phyloP scores from a whole-genome alignment of 2,888 invertebrate species.

The Neoascia interrupta region DNA sequence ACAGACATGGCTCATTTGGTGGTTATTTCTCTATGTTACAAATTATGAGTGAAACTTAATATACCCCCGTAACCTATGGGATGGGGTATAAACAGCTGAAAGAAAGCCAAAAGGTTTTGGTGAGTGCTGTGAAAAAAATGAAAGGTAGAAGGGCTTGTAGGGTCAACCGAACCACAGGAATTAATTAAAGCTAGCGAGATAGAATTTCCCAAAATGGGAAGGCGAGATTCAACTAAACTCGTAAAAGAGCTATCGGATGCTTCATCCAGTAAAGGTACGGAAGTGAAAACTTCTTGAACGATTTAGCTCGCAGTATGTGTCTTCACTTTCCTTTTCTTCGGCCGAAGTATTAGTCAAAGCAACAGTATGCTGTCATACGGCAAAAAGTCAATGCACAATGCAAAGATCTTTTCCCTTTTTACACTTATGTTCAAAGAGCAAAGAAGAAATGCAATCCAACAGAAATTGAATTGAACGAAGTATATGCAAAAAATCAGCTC shows the following conservation, averaged over 20 bases:
- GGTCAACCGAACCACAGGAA: too few species aligned
- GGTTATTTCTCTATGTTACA: too few species aligned
- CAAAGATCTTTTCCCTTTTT: neutral
- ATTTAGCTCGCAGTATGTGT: neutral
- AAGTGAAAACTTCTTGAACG: neutral
- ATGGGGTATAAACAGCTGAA: too few species aligned
- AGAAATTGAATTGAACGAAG: neutral
- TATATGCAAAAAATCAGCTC: constrained; percentile 16
- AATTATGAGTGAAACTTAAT: too few species aligned
- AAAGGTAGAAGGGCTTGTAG: too few species aligned
- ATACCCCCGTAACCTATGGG: too few species aligned
- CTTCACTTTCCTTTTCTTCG: neutral
- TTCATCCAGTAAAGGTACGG: too few species aligned
- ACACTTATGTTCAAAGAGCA: neutral
- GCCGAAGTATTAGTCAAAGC: neutral
- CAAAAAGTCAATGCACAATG: neutral
- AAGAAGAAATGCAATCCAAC: constrained; percentile 9
- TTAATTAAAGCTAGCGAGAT: neutral
- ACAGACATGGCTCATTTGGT: too few species aligned
- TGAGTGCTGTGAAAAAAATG: too few species aligned
- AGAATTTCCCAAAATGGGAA: constrained; percentile 5
- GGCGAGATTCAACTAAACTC: neutral
- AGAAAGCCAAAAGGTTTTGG: too few species aligned
- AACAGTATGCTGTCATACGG: constrained; percentile 5
- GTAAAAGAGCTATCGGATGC: neutral